Base-by-base conservation (phyloP, 1,140 invertebrate species). In the Drosophila rufa region DNA sequence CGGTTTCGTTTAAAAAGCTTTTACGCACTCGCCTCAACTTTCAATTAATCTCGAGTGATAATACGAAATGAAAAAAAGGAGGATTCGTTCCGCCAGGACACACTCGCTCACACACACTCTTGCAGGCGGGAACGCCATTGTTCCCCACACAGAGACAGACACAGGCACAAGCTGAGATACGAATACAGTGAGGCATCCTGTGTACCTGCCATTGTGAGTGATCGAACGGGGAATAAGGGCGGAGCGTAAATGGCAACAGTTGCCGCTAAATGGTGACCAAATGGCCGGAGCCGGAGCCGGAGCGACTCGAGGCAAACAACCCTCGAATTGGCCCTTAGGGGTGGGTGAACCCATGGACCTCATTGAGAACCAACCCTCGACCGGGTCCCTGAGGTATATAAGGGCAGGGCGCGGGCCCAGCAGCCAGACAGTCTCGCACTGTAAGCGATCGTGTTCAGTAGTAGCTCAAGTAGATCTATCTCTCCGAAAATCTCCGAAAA, bases 221-320 rank as follows among this genome's bases (percentile, higher is more conserved):
- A 84, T 82, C 84, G 66, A 50, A 77, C 58, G 53, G 19, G 19
- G 53, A 56, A 56, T 56, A 76, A 76, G 91, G 91, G 91, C 91
- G 91, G 91, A 92, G 91, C 91, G 75, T 78, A 82, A 79, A 73
- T 79, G 83, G 78, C 86, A 86, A 89, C 86, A 92, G 87, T 92
- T 91, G 79, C 79, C 61, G 76, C 64, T 74, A 80, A 91, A 92
- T 92, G 86, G 86, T 92, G 78, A 76, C 80, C 85, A 76, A 91
- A 91, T 82, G 77, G 83, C 69, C 61, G 68, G 67, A 60, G 83
- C 69, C 61, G 68, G 67, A 60, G 83, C 66, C 61, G 68, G 67
- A 59, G 48, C 48, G 65, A 64, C 30, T 47, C 38, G 66, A n/a
- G 36, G 40, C 48, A 91, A 79, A 91, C 91, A 82, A 92, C 91